A percentile compares a stretch with the other conserved stretches of the same genome.
Conservation (phyloP, 2,113 vertebrate genomes). For the Phylloscopus trochilus region DNA sequence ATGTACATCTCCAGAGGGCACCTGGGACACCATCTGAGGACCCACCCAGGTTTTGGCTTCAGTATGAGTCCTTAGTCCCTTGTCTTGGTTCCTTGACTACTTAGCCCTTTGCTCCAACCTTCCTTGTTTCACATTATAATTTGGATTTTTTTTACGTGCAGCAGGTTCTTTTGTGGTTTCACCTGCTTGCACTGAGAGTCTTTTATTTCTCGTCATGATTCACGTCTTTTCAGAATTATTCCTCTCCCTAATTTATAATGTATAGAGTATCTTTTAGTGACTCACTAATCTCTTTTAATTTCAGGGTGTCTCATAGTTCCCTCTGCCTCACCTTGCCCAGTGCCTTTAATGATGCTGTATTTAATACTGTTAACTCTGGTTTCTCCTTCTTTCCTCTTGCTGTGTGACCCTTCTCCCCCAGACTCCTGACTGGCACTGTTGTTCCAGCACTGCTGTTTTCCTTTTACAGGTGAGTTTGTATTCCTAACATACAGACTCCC, state of each 20-base stretch:
- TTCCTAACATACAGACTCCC: not conserved
- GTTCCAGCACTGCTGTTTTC: not conserved
- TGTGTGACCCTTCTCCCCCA: not conserved
- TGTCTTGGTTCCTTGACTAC: not conserved
- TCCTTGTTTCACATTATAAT: not conserved
- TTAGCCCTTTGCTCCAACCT: not conserved
- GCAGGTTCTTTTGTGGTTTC: not conserved
- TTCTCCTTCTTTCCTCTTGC: not conserved
- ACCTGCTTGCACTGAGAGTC: not conserved
- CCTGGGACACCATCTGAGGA: not conserved
- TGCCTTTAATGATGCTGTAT: not conserved
- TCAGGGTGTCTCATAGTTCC: not conserved
- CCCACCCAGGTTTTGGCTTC: not conserved
- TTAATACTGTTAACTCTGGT: not conserved
- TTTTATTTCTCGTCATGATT: not conserved
- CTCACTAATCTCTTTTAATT: not conserved
- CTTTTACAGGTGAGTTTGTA: not conserved
- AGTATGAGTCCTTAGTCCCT: not conserved
- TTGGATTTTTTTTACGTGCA: not conserved
- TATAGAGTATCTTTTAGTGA: not conserved
- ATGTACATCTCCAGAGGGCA: not conserved
- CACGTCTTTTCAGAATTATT: not conserved
- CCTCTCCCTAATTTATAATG: not conserved
- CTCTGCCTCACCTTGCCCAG: not conserved
- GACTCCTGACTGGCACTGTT: not conserved